These are phyloP conservation scores for Apodemus agrarius DNA, from an alignment of 2,797 vertebrate species.

Conservation along the genomic window DNA sequence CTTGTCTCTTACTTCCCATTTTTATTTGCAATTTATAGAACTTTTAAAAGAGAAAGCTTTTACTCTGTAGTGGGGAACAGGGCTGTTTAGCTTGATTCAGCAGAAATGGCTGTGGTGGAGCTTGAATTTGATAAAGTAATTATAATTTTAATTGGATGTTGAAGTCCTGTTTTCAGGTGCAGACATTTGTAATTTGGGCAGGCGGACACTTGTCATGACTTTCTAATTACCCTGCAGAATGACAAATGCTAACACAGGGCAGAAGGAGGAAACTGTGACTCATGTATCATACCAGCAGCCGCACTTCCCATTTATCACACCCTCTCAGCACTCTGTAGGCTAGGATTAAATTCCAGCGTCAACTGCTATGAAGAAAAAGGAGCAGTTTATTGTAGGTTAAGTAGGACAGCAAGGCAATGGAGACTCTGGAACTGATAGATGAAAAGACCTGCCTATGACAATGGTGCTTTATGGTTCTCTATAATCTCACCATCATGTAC, in stretches of 20 bases:
- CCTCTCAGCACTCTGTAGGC: not conserved
- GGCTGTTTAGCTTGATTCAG: conserved; percentile 71
- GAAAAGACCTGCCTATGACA: not conserved
- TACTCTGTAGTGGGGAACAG: not conserved
- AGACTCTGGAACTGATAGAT: not conserved
- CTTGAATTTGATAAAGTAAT: conserved; percentile 85
- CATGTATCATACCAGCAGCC: not conserved
- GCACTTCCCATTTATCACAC: conserved; percentile 18
- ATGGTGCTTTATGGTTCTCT: not conserved
- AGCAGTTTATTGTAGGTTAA: conserved; percentile 3
- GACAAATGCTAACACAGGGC: conserved; percentile 76
- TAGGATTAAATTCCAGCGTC: conserved; percentile 45
- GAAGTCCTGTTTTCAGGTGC: conserved; percentile 82
- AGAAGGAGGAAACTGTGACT: conserved; percentile 74
- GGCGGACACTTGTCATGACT: conserved; percentile 74
- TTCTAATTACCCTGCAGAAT: conserved; percentile 63
- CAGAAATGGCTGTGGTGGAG: conserved; percentile 79
- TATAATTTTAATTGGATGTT: conserved; percentile 85
- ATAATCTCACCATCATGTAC: not conserved
- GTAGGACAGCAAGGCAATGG: conserved; percentile 30
- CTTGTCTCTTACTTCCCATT: not conserved
- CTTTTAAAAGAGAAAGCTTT: not conserved
- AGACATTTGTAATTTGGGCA: conserved; percentile 82
- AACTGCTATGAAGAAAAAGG: not conserved
- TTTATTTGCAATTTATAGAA: conserved; percentile 1